These are phyloP conservation scores for Ictidomys tridecemlineatus DNA, from an alignment of 2,113 vertebrate genomes.

Conservation along the genomic window DNA sequence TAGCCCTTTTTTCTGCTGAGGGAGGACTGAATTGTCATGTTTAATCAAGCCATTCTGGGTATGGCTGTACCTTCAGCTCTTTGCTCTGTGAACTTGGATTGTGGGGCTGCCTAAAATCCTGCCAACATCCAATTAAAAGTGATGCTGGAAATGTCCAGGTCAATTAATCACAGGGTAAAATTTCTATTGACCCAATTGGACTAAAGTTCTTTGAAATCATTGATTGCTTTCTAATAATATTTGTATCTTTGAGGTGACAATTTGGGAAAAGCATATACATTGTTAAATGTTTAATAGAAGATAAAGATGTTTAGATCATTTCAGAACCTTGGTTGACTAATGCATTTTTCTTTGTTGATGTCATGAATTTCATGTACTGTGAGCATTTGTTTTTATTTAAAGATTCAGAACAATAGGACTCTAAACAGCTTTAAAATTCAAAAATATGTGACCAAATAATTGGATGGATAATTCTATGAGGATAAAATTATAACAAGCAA, in stretches of 20 bases:
- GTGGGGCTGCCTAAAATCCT: background rate
- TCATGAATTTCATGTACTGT: background rate
- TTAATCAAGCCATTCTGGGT: background rate
- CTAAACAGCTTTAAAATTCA: background rate
- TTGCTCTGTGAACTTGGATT: background rate
- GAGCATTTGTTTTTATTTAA: background rate
- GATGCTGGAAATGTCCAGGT: background rate
- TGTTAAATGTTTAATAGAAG: too few species aligned
- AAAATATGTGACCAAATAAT: background rate
- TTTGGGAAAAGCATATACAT: too few species aligned
- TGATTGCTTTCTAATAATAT: background rate
- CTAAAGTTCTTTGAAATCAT: background rate
- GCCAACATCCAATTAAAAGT: background rate
- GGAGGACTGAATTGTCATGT: background rate
- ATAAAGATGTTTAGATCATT: too few species aligned
- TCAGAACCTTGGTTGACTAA: background rate
- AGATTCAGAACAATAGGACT: background rate
- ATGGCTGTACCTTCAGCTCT: background rate
- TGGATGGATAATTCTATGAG: background rate
- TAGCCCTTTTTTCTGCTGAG: background rate
- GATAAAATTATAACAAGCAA: background rate
- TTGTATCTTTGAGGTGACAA: too few species aligned
- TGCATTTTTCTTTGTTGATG: background rate
- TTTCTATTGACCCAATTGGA: background rate
- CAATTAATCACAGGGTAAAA: background rate